Evolutionary conservation across 2,888 invertebrate species (phyloP), one percentile per base, ranked within the genome.

Genomic region (Tillus elongatus): DNA sequence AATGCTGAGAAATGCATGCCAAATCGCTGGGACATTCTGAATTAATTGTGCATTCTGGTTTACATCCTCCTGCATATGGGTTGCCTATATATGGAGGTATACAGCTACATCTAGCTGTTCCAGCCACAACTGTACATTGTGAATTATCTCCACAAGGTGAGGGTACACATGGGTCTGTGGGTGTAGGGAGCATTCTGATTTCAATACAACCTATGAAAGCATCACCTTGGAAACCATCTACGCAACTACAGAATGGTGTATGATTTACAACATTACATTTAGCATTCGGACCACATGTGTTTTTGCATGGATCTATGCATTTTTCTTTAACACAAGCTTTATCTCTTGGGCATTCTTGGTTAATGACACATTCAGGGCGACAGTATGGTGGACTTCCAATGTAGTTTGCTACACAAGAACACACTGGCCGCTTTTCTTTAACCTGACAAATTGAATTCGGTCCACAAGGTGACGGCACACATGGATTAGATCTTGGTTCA

Each of bases 21-120:
- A 85, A 66, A 53, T 80, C 73, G 47, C 76, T 78, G 3, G 82
- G 73, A 59, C 90, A 90, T 54, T 89, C 88, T 1, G 84, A 75
- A 60, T 82, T 87, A 45, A 79, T 76, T 8, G 81, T 75, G 61
- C 90, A 90, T 66, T 90, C 90, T 2, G 89, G 89, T 44, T 82
- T 73, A 55, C 90, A 91, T 16, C 88, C 88, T 11, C 83, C 81
- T 10, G 77, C 75, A 57, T 87, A 89, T 3, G 89, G 88, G 67
- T 91, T 86, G 4, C 90, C 90, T 43, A 85, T 78, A 54, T 88
- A 87, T 2, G 88, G 88, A 39, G 88, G 84, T 55, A 90, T 85
- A 56, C 90, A 91, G n/a, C 74, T 72, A 60, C 91, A 91, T 48
- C 79, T 75, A 1, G 82, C 78, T 15, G 71, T 68, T 11, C 79